These are phyloP conservation scores for Pristionchus arcanus DNA, from an alignment of 2,888 invertebrate genomes.

Conservation along the genomic window DNA sequence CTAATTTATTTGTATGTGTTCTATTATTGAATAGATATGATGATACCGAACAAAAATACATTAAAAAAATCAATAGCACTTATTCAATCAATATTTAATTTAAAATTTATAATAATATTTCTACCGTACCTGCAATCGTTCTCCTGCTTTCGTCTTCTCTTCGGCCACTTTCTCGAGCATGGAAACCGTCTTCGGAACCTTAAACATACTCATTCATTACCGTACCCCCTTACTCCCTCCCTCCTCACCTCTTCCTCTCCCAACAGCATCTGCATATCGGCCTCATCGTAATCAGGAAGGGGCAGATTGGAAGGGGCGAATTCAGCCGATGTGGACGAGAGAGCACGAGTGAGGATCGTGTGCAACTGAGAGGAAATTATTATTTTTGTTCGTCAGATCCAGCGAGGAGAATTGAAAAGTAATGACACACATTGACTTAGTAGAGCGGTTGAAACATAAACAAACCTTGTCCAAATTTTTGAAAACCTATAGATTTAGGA, in stretches of 20 bases:
- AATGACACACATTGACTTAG: neutral
- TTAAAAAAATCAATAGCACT: neutral
- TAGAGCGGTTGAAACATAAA: neutral
- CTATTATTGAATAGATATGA: no score
- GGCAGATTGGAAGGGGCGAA: constrained; percentile 61
- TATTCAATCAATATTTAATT: no score
- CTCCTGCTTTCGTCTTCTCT: constrained; percentile 52
- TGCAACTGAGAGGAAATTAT: constrained; percentile 3
- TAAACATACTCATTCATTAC: no score
- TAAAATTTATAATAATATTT: no score
- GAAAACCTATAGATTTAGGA: no score
- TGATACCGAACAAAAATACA: neutral
- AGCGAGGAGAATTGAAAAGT: neutral
- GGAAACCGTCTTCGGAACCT: constrained; percentile 44
- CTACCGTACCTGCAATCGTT: constrained; percentile 42
- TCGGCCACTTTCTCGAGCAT: constrained; percentile 39
- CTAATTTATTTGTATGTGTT: no score
- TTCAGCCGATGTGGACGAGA: constrained; percentile 56
- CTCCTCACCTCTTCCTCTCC: constrained; percentile 44
- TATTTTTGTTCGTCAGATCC: neutral
- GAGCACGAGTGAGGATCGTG: constrained; percentile 36
- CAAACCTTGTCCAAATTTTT: no score
- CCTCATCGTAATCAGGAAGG: constrained; percentile 62
- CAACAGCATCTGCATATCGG: constrained; percentile 55
- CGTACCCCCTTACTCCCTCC: neutral